phyloP scores from a whole-genome alignment of 2,888 invertebrate genomes.

The Halocaridina rubra region DNA sequence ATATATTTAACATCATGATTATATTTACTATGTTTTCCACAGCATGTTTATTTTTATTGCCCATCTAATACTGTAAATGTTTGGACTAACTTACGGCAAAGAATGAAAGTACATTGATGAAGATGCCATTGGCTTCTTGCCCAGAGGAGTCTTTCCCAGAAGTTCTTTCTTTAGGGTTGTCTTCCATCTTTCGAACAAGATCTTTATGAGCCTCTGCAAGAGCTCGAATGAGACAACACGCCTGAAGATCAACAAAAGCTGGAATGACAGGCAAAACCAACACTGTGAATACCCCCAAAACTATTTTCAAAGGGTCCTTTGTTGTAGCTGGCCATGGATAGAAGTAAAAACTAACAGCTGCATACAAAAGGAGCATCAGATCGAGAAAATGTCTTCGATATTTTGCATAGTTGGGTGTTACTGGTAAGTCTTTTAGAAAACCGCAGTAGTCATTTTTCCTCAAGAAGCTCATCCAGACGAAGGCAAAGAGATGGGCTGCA shows the following conservation, averaged over 20 bases:
- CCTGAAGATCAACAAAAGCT: not conserved
- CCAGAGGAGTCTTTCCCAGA: too few relatives aligned
- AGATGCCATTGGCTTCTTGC: too few relatives aligned
- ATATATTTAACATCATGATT: too few relatives aligned
- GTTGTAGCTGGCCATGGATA: not conserved
- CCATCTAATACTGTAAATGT: too few relatives aligned
- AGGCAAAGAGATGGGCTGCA: not conserved
- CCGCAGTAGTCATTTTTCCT: not conserved
- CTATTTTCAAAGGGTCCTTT: not conserved
- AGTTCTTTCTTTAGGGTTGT: not conserved
- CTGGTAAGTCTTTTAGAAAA: not conserved
- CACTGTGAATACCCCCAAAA: not conserved
- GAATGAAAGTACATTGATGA: not conserved
- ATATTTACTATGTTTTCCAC: too few relatives aligned
- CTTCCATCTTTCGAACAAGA: not conserved
- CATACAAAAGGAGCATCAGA: not conserved
- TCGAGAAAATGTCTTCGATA: not conserved
- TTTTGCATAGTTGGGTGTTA: not conserved
- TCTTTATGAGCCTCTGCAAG: not conserved
- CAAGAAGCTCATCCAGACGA: not conserved
- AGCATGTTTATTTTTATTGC: too few relatives aligned
- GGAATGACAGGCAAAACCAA: not conserved
- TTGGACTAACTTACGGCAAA: too few relatives aligned
- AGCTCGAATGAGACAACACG: not conserved
- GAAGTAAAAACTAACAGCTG: not conserved